These are phyloP conservation scores for Coenonympha glycerion DNA, from an alignment of 2,888 invertebrate genomes.

Conservation along the genomic window DNA sequence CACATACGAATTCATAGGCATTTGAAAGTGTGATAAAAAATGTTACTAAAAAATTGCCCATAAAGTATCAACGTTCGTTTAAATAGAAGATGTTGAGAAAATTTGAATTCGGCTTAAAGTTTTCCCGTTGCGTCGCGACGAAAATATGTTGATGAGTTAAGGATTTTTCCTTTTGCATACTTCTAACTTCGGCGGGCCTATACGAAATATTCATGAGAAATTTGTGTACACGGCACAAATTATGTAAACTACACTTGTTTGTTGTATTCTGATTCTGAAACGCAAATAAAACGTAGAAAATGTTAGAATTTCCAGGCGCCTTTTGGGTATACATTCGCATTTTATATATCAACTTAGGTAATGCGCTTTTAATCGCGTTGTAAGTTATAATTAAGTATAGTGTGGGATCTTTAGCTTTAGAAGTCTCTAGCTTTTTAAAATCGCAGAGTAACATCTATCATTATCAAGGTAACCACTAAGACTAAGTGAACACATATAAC, in stretches of 20 bases:
- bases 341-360: conserved; percentile 6
- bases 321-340: background rate
- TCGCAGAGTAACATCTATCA: no score
- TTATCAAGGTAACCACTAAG: no score
- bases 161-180: conserved; percentile 5
- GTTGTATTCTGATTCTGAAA: conserved; percentile 13
- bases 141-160: conserved; percentile 10
- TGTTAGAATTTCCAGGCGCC: background rate
- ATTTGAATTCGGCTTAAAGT: background rate
- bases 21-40: no score
- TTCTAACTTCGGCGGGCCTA: conserved; percentile 3
- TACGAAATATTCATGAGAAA: conserved; percentile 28
- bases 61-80: background rate
- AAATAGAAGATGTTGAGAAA: background rate
- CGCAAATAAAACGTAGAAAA: conserved; percentile 1
- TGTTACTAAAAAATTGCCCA: no score
- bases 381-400: no score
- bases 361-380: no score
- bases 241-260: conserved; percentile 16
- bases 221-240: conserved; percentile 10
- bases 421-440: no score
- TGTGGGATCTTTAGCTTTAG: no score
- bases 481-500: no score
- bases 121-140: background rate
- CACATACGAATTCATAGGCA: no score